Evolutionary conservation across 1,140 invertebrate species (phyloP).

Genomic region (Tyrophagus putrescentiae): DNA sequence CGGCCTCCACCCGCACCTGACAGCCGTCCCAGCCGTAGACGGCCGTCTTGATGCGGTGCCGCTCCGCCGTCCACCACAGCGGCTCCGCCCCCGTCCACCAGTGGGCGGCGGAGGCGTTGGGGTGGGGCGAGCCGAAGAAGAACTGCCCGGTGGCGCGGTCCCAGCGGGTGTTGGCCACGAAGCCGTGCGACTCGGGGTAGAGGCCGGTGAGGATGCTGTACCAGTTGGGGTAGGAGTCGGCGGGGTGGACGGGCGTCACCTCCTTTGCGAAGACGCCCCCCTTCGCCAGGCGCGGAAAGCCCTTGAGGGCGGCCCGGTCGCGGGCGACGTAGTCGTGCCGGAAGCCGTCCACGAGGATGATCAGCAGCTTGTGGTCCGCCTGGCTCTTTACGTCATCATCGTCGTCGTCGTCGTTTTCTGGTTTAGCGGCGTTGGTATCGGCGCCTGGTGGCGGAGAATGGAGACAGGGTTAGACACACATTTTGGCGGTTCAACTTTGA

Average conservation of each 20-base stretch:
- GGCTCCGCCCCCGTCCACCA: constrained; percentile 28
- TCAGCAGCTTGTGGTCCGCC: constrained; percentile 12
- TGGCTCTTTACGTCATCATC: constrained; percentile 13
- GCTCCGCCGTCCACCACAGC: constrained; percentile 26
- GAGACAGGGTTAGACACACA: background rate
- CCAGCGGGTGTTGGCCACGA: constrained; percentile 26
- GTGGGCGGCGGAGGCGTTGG: constrained; percentile 24
- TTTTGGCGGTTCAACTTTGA: no score
- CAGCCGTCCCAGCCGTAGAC: constrained; percentile 28
- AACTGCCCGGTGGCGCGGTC: constrained; percentile 22
- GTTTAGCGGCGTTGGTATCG: background rate
- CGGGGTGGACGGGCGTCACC: constrained; percentile 24
- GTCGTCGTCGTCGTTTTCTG: background rate
- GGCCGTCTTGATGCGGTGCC: constrained; percentile 23
- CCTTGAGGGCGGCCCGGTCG: constrained; percentile 11
- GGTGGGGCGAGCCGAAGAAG: constrained; percentile 25
- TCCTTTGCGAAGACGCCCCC: constrained; percentile 23
- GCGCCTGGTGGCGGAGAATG: background rate
- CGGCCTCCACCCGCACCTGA: constrained; percentile 23
- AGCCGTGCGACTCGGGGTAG: constrained; percentile 26
- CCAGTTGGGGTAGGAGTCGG: constrained; percentile 24
- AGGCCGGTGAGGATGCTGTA: constrained; percentile 25
- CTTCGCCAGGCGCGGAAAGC: constrained; percentile 19
- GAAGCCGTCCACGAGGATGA: constrained; percentile 23
- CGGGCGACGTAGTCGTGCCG: constrained; percentile 22